Base-by-base conservation (phyloP, 1,140 invertebrate genomes). In the Druon quercuslanigerum region DNA sequence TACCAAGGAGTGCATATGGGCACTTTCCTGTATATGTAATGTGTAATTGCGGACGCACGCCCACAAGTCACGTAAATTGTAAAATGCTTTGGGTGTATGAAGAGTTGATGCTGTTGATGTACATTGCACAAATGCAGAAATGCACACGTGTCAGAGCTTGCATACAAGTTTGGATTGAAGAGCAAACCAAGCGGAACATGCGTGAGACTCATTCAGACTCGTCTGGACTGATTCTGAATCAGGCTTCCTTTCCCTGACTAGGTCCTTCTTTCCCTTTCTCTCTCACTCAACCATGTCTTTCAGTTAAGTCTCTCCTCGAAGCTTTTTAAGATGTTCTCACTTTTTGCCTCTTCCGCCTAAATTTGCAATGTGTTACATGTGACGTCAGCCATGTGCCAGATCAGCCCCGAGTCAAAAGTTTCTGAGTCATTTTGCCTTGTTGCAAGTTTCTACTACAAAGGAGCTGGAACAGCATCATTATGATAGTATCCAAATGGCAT, bases 151-250 rank as follows among this genome's bases (percentile, higher is more conserved):
- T 66, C 60, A 66, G 14, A 66, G 14, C 25, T 46, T 40, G 60
- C 60, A 66, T 66, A 40, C 60, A 66, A 40, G 14, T 66, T 16
- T 16, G 60, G 13, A 40, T 14, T 66, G 46, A 50, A n/a, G n/a
- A 72, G 82, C 79, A 82, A 79, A 75, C 76, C 77, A 82, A 76
- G 60, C 79, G 60, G 57, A 85, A 85, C 74, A 75, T 54, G 57
- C 73, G 79, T 84, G 81, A 82, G 77, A 83, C 85, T 85, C 84
- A 85, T 85, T 85, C 82, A 83, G 79, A 81, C 83, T 78, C 80
- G 20, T 33, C 60, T 66, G 60, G 16, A 66, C 51, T 75, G 71
- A 72, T 72, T 72, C 33, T 33, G 25, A 50, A 33, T 33, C 46
- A 19, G 19, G 51, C n/a, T 40, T 40, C 60, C 66, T 54, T 71